phyloP scores from a whole-genome alignment of 1,140 invertebrate species.

The Drosophila tani region DNA sequence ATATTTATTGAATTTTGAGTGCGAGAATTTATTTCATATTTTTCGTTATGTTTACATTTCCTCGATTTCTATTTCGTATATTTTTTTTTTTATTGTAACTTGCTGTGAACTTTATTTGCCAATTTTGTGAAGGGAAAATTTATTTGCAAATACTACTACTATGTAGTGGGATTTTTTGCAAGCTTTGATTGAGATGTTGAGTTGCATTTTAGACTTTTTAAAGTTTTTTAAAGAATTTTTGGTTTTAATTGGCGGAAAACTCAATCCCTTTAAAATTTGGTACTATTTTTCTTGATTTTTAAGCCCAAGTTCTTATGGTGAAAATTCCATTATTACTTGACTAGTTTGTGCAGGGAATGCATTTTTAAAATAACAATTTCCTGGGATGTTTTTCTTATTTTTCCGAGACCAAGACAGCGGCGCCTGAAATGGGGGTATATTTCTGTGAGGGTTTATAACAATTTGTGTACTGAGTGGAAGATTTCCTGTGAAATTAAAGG shows the following conservation, averaged over 20 bases:
- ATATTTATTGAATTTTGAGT: no score
- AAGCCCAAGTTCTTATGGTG: background rate
- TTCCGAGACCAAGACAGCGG: background rate
- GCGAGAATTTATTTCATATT: background rate
- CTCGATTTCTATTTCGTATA: background rate
- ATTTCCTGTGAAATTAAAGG: background rate
- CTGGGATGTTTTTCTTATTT: background rate
- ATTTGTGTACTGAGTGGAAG: constrained; percentile 12
- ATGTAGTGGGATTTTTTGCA: background rate
- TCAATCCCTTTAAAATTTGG: background rate
- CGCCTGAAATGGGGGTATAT: background rate
- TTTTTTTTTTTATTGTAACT: background rate
- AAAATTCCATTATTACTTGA: constrained; percentile 32
- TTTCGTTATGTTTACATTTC: background rate
- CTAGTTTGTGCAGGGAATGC: constrained; percentile 38
- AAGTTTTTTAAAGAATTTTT: background rate
- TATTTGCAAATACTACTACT: background rate
- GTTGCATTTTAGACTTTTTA: no score
- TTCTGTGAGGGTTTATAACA: constrained; percentile 5
- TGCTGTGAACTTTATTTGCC: background rate
- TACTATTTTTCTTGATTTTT: no score
- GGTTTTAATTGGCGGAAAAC: background rate
- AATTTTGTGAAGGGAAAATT: background rate
- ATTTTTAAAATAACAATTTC: constrained; percentile 65
- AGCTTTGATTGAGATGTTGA: background rate